Percentiles rank a stretch among this genome's conserved stretches.
phyloP scores from a whole-genome alignment of 2,113 vertebrate genomes.

The Melanerpes aurifrons region DNA sequence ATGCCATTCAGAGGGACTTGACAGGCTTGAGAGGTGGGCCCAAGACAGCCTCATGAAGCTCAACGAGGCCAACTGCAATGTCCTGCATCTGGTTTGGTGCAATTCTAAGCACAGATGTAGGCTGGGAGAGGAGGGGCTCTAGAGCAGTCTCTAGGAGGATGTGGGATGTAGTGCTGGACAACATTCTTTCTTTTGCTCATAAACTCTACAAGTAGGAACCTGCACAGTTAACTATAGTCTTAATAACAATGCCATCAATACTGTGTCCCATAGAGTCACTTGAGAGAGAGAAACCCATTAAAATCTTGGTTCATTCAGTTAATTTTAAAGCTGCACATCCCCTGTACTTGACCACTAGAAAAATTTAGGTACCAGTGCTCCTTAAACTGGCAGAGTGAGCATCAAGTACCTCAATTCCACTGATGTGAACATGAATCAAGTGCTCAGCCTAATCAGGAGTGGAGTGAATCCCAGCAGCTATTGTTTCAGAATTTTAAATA shows the following conservation, averaged over 20 bases:
- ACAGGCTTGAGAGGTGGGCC: no score
- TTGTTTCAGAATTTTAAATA: background rate
- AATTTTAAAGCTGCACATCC: background rate
- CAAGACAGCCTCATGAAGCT: no score
- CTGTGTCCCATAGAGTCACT: fast-evolving
- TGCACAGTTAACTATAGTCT: background rate
- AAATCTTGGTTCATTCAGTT: background rate
- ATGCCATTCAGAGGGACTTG: no score
- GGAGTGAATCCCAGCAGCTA: background rate
- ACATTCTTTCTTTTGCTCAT: no score
- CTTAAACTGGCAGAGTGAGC: background rate
- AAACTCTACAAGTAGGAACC: background rate
- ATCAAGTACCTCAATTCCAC: background rate
- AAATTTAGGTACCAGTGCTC: background rate
- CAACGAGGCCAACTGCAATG: no score
- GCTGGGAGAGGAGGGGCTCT: no score
- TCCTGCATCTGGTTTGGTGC: no score
- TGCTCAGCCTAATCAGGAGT: background rate
- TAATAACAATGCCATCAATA: background rate
- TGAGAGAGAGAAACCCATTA: background rate
- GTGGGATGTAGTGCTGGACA: no score
- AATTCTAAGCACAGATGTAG: no score
- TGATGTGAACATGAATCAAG: background rate
- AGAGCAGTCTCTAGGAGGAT: no score
- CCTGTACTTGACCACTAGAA: background rate